phyloP scores from a whole-genome alignment of 1,140 invertebrate species.

The Zelostemma sp. region DNA sequence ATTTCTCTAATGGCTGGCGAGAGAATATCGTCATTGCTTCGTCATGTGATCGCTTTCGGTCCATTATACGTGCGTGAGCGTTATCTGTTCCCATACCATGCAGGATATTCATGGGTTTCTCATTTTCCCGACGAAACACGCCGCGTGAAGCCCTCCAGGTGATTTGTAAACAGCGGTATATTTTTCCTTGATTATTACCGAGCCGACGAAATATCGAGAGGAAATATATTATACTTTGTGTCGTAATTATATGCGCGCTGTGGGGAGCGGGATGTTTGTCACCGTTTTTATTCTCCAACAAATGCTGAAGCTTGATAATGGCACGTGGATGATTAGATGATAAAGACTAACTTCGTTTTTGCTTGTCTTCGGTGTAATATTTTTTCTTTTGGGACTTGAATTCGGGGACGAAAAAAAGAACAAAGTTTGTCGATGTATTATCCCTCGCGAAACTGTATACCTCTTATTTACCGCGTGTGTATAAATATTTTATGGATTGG shows the following conservation, averaged over 20 bases:
- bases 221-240: neutral
- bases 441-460: no score
- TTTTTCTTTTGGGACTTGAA: no score
- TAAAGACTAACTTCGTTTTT: neutral
- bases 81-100: constrained; percentile 33
- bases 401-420: no score
- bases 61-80: constrained; percentile 22
- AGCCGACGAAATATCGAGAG: neutral
- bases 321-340: neutral
- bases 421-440: no score
- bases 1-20: constrained; percentile 35
- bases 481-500: no score
- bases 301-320: neutral
- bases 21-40: constrained; percentile 42
- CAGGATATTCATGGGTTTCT: no score
- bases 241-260: constrained; percentile 1
- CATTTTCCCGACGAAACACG: constrained; percentile 37
- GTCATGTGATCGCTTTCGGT: constrained; percentile 42
- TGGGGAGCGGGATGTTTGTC: neutral
- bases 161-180: constrained; percentile 17
- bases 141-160: constrained; percentile 20
- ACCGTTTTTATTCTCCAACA: neutral
- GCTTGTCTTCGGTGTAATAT: no score
- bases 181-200: constrained; percentile 24
- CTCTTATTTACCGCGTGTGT: no score